Base-by-base conservation (phyloP, 2,888 invertebrate genomes). In the Sarcophaga rosellei region DNA sequence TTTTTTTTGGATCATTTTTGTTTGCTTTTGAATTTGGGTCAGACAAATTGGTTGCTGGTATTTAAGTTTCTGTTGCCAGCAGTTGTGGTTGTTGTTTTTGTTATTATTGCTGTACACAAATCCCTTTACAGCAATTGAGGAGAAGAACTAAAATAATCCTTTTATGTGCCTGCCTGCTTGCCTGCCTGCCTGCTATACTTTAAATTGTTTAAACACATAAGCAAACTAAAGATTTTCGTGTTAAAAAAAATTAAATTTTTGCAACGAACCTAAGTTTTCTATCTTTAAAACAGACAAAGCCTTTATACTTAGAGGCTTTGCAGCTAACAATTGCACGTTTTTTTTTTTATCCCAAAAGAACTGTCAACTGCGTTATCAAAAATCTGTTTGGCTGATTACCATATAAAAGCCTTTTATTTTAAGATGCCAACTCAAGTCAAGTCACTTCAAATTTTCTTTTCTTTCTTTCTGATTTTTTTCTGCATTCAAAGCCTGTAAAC, bases 361-460 rank as follows among this genome's bases (percentile, higher is more conserved):
- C 53, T 53, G 70, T 62, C 44, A 77, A 73, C 66, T 73, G 35
- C 35, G 25, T 74, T 81, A 85, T 81, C 81, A 45, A 77, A 35
- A 72, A 81, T 85, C 79, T 61, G 75, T 70, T 80, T 79, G 79
- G 35, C 35, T 35, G 53, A 59, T 65, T 59, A 45, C 75, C 70
- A 74, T 76, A 84, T 35, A 76, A 80, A 80, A 75, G 70, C 59
- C 47, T 35, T 35, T 75, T 81, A 70, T 74, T 84, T 81, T 81
- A 81, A 75, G 74, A 84, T 84, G 86, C 81, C 81, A 86, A 84
- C 81, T 35, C 35, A 84, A 70, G 79, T 84, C 21, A 44, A 57
- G 75, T 79, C 47, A 80, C 73, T 78, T 73, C 17, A 21, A 17
- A 15, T 47, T 20, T 59, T 69, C 66, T 35, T 35, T 20, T 74